Evolutionary conservation across 2,113 vertebrate species (phyloP).

Genomic region (Grammomys surdaster): DNA sequence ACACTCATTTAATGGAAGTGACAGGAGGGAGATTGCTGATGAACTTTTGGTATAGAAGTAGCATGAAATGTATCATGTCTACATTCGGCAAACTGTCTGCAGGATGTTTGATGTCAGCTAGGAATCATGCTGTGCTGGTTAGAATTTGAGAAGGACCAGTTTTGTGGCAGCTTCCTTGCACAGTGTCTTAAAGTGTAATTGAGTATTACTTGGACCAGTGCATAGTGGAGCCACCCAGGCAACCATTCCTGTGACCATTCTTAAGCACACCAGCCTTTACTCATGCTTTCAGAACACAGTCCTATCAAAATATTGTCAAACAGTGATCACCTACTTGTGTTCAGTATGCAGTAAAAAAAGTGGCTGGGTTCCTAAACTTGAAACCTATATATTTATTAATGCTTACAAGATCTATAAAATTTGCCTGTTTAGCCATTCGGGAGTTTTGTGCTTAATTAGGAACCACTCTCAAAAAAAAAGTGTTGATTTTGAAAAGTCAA

Average conservation of each 20-base stretch:
- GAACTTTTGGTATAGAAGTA: conserved; percentile 12
- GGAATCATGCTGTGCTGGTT: neutral
- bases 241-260: conserved; percentile 5
- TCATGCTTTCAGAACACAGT: conserved; percentile 29
- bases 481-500: neutral
- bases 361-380: conserved; percentile 40
- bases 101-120: neutral
- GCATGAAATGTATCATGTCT: neutral
- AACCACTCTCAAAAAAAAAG: neutral
- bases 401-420: conserved; percentile 42
- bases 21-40: neutral
- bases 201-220: conserved; percentile 51
- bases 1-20: neutral
- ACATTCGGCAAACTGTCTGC: neutral
- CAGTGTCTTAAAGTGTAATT: conserved; percentile 34
- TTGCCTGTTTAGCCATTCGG: neutral
- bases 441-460: conserved; percentile 36
- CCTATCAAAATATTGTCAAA: conserved; percentile 42
- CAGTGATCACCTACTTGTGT: conserved; percentile 30
- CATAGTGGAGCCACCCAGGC: neutral
- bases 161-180: conserved; percentile 37
- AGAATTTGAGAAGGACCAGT: neutral
- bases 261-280: neutral
- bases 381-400: conserved; percentile 1
- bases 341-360: conserved; percentile 4